These are phyloP conservation scores for Callopanchax toddi DNA, from an alignment of 2,113 vertebrate genomes.

Conservation along the genomic window DNA sequence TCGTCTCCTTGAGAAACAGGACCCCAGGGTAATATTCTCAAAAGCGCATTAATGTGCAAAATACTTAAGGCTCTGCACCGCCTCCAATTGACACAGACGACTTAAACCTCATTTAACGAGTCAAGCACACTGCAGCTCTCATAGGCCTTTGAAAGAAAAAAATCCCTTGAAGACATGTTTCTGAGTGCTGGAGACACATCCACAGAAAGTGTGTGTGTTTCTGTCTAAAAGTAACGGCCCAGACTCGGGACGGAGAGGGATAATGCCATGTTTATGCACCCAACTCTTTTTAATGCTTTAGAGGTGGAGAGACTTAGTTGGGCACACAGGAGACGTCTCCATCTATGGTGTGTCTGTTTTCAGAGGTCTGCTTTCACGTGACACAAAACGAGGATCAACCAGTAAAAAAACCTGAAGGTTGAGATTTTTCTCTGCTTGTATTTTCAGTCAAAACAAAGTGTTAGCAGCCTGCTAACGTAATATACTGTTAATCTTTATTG, in stretches of 20 bases:
- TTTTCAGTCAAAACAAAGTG: constrained; percentile 38
- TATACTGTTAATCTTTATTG: constrained; percentile 42
- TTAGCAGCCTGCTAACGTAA: constrained; percentile 33
- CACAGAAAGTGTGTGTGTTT: constrained; percentile 25
- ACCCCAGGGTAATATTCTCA: constrained; percentile 81
- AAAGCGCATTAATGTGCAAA: constrained; percentile 84
- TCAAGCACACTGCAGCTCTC: constrained; percentile 75
- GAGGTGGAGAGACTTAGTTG: constrained; percentile 39
- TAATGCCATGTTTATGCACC: constrained; percentile 60
- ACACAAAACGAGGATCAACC: constrained; percentile 62
- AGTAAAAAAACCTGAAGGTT: constrained; percentile 24
- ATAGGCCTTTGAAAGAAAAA: constrained; percentile 58
- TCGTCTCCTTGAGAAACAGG: constrained; percentile 62
- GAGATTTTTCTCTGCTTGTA: constrained; percentile 27
- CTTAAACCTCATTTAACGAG: constrained; percentile 82
- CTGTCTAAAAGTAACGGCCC: constrained; percentile 58
- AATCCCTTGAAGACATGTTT: constrained; percentile 72
- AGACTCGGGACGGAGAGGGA: constrained; percentile 49
- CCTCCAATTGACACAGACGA: constrained; percentile 82
- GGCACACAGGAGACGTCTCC: constrained; percentile 46
- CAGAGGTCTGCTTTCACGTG: constrained; percentile 36
- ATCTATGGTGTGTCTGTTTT: constrained; percentile 29
- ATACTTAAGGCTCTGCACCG: constrained; percentile 81
- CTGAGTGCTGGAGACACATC: constrained; percentile 45
- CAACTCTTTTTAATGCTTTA: constrained; percentile 33